Conservation (phyloP, 2,113 vertebrate species). For the Candoia aspera region DNA sequence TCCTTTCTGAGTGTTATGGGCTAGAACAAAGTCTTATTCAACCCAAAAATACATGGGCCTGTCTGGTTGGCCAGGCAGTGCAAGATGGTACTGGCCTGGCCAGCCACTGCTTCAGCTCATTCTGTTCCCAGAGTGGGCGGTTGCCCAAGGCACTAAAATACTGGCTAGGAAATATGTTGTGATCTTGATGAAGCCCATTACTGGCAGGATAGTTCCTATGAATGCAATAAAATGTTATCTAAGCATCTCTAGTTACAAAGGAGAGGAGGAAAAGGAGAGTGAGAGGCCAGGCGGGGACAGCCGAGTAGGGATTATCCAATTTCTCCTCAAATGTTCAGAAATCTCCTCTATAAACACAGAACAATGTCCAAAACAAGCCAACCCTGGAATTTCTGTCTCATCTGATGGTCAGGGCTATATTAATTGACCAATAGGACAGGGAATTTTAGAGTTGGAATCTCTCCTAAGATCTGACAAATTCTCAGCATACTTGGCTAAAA, state of each 20-base stretch:
- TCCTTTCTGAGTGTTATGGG: neutral
- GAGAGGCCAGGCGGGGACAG: neutral
- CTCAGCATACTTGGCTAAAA: neutral
- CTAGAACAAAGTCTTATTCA: neutral
- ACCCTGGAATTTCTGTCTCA: neutral
- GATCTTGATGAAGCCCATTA: neutral
- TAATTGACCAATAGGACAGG: neutral
- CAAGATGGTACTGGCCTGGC: neutral
- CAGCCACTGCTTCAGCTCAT: neutral
- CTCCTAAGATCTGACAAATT: neutral
- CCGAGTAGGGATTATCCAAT: neutral
- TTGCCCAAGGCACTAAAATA: neutral
- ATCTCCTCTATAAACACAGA: neutral
- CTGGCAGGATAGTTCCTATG: constrained; percentile 10
- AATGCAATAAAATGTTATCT: constrained; percentile 17
- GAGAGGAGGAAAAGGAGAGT: neutral
- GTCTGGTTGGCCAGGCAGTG: neutral
- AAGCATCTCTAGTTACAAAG: neutral
- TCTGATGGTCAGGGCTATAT: no score
- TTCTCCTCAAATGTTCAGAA: neutral
- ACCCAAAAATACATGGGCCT: no score
- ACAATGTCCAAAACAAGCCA: no score
- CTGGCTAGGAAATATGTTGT: neutral
- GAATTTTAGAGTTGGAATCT: neutral
- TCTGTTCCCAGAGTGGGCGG: neutral